phyloP scores from a whole-genome alignment of 2,888 invertebrate genomes.

The Synanthedon myopaeformis region DNA sequence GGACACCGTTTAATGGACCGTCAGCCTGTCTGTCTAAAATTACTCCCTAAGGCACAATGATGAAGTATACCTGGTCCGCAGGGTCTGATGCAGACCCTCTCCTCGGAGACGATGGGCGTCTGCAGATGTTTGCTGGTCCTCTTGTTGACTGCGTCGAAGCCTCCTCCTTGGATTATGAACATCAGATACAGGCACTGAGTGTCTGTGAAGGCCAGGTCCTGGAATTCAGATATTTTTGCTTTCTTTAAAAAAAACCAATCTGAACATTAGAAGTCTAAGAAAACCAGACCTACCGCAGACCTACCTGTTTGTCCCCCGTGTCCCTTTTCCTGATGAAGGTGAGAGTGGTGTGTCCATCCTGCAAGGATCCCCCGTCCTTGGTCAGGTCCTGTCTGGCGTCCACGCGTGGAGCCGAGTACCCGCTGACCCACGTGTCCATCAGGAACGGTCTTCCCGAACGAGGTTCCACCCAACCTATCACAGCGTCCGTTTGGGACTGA shows the following conservation, averaged over 20 bases:
- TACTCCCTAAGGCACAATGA: too few species aligned
- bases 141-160: slow-evolving; percentile 85
- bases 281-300: too few species aligned
- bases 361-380: slow-evolving; percentile 75
- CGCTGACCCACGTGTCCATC: slow-evolving; percentile 88
- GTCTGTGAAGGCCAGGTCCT: slow-evolving; percentile 86
- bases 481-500: slow-evolving; percentile 87
- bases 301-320: slow-evolving; percentile 74
- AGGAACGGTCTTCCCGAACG: slow-evolving; percentile 81
- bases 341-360: slow-evolving; percentile 82
- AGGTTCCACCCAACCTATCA: slow-evolving; percentile 90
- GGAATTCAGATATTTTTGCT: slow-evolving; percentile 8
- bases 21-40: too few species aligned
- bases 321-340: slow-evolving; percentile 82
- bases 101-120: slow-evolving; percentile 78
- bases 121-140: slow-evolving; percentile 84
- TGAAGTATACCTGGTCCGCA: slow-evolving; percentile 84
- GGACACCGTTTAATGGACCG: too few species aligned
- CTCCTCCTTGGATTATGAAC: slow-evolving; percentile 87
- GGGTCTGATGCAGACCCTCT: slow-evolving; percentile 84
- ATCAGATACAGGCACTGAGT: slow-evolving; percentile 86
- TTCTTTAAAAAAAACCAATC: too few species aligned
- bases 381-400: slow-evolving; percentile 81
- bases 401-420: slow-evolving; percentile 80
- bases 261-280: too few species aligned